Percentiles rank a stretch among this genome's conserved stretches.
These are phyloP conservation scores for Zalophus californianus DNA, from an alignment of 2,797 vertebrate species.

Conservation along the genomic window DNA sequence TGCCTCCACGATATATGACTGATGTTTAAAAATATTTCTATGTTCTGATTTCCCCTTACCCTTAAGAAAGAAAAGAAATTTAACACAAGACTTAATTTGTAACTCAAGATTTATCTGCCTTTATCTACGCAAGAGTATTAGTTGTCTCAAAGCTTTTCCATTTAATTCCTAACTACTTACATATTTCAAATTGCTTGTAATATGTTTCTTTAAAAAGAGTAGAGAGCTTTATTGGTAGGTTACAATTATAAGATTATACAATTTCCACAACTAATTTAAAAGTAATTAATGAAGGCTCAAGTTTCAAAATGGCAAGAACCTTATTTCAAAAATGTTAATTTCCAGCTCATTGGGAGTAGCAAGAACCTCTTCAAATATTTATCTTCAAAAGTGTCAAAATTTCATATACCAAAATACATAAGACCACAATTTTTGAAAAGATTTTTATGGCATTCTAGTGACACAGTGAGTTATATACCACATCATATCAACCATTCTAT, in stretches of 20 bases:
- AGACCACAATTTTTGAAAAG: background rate
- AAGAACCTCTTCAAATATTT: conserved; percentile 47
- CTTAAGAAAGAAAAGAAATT: conserved; percentile 48
- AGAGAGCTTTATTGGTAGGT: conserved; percentile 60
- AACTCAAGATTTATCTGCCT: conserved; percentile 51
- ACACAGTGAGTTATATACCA: background rate
- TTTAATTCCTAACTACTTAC: conserved; percentile 79
- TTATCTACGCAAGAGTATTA: conserved; percentile 51
- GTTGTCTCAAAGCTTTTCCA: conserved; percentile 60
- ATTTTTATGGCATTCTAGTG: background rate
- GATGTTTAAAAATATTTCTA: conserved; percentile 24
- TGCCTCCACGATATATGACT: background rate
- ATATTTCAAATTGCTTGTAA: conserved; percentile 73
- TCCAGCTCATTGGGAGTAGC: background rate
- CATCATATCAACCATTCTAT: background rate
- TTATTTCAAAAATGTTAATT: conserved; percentile 61
- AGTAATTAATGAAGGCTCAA: conserved; percentile 55
- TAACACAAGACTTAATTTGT: conserved; percentile 63
- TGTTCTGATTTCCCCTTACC: background rate
- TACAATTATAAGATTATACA: conserved; percentile 71
- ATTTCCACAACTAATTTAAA: conserved; percentile 56
- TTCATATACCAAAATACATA: background rate
- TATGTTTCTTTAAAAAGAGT: conserved; percentile 65
- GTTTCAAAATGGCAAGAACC: conserved; percentile 41
- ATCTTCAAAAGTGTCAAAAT: conserved; percentile 18